phyloP scores from a whole-genome alignment of 2,113 vertebrate species.

The Mystacornis crossleyi region DNA sequence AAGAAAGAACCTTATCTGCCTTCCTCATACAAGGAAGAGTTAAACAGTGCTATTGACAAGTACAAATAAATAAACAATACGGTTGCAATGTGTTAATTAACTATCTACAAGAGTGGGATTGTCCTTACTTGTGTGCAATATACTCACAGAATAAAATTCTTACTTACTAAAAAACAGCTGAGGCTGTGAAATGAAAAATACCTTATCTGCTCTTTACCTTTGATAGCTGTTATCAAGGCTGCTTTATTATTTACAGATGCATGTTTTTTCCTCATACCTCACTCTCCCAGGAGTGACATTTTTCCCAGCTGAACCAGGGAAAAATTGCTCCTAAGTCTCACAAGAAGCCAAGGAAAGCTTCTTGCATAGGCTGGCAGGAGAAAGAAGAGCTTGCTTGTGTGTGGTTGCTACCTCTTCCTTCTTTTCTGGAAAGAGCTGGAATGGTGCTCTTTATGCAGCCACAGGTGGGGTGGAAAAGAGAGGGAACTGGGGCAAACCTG shows the following conservation, averaged over 20 bases:
- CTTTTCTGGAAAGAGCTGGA: neutral
- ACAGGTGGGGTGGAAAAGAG: neutral
- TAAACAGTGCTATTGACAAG: neutral
- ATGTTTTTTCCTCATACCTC: neutral
- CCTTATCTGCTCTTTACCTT: neutral
- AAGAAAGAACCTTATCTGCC: neutral
- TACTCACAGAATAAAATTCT: neutral
- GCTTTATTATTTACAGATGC: neutral
- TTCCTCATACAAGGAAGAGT: neutral
- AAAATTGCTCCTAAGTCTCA: neutral
- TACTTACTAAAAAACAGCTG: neutral
- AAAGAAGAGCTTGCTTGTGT: neutral
- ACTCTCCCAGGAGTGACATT: neutral
- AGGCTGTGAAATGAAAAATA: neutral
- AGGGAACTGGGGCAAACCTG: neutral
- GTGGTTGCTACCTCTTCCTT: neutral
- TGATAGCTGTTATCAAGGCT: neutral
- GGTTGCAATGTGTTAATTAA: neutral
- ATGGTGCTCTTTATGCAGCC: neutral
- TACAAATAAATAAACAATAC: neutral
- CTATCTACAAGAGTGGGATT: neutral
- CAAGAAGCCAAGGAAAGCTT: neutral
- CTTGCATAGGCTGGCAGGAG: neutral
- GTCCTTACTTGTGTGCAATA: neutral
- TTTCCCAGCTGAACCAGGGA: neutral